Conservation (phyloP, 1,140 invertebrate genomes). For the Brachionus calyciflorus region DNA sequence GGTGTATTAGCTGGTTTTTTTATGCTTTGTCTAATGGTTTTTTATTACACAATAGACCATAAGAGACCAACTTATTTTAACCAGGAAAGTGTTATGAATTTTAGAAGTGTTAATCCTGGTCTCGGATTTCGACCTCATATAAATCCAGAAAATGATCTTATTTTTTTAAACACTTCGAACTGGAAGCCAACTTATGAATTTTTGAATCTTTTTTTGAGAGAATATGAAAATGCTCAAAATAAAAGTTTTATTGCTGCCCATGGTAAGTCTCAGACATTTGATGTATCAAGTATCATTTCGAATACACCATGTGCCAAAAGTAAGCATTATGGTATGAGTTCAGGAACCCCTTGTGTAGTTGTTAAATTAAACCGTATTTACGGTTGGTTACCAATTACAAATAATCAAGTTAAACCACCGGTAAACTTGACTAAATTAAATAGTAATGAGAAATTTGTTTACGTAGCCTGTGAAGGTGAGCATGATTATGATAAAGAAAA, state of each 20-base stretch:
- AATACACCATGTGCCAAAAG: slow-evolving; percentile 40
- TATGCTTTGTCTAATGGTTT: slow-evolving; percentile 11
- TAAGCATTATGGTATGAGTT: slow-evolving; percentile 55
- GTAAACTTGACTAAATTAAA: background rate
- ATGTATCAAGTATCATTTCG: background rate
- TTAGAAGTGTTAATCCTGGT: slow-evolving; percentile 15
- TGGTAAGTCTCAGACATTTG: slow-evolving; percentile 50
- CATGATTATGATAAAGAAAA: slow-evolving; percentile 48
- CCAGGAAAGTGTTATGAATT: slow-evolving; percentile 30
- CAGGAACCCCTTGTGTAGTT: slow-evolving; percentile 55
- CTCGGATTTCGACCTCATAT: slow-evolving; percentile 42
- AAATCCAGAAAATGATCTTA: background rate
- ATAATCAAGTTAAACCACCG: slow-evolving; percentile 5
- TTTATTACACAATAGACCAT: slow-evolving; percentile 47
- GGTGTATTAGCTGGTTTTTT: slow-evolving; percentile 24
- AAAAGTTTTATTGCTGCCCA: background rate
- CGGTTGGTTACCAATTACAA: slow-evolving; percentile 45
- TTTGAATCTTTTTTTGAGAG: slow-evolving; percentile 19
- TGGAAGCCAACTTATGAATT: slow-evolving; percentile 16
- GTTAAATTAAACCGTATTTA: slow-evolving; percentile 57
- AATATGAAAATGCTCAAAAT: slow-evolving; percentile 41
- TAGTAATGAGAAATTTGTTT: slow-evolving; percentile 43
- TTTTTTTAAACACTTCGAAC: background rate
- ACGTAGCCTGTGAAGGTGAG: slow-evolving; percentile 47
- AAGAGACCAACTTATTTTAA: slow-evolving; percentile 39